Evolutionary conservation across 2,888 invertebrate genomes (phyloP).

Genomic region (Nomada flava): DNA sequence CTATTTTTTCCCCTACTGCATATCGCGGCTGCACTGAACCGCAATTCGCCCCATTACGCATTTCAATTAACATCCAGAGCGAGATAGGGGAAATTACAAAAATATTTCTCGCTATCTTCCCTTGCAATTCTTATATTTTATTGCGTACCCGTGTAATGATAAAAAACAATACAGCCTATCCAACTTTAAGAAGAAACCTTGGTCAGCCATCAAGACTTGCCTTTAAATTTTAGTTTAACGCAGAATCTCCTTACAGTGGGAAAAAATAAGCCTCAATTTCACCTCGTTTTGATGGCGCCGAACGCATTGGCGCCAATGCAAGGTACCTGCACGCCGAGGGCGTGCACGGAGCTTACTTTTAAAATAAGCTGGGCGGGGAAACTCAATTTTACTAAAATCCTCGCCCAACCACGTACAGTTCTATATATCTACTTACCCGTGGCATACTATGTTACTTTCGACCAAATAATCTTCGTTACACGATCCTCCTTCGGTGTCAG

Average conservation of each 20-base stretch:
- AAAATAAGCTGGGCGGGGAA: constrained; percentile 60
- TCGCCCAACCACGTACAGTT: constrained; percentile 21
- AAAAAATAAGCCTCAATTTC: constrained; percentile 34
- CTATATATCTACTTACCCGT: constrained; percentile 1
- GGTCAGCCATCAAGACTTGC: not conserved
- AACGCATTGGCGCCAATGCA: constrained; percentile 28
- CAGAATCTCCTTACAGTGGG: constrained; percentile 7
- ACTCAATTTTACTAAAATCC: constrained; percentile 82
- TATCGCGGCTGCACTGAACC: not conserved
- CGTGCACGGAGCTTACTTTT: constrained; percentile 45
- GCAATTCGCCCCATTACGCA: not conserved
- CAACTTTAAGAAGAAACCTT: constrained; percentile 30
- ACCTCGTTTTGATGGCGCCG: constrained; percentile 1
- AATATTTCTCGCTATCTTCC: not conserved
- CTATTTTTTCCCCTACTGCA: too few relatives aligned
- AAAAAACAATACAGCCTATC: constrained; percentile 7
- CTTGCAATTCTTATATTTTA: not conserved
- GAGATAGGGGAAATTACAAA: not conserved
- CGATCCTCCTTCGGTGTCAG: constrained; percentile 13
- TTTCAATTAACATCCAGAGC: not conserved
- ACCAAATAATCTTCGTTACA: constrained; percentile 31
- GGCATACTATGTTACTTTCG: constrained; percentile 39
- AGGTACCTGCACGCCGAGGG: constrained; percentile 1
- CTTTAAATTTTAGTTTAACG: constrained; percentile 46
- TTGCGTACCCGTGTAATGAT: not conserved